Percentiles rank a stretch among this genome's conserved stretches.
Conservation (phyloP, 1,140 invertebrate species). For the Pteromalus puparum region DNA sequence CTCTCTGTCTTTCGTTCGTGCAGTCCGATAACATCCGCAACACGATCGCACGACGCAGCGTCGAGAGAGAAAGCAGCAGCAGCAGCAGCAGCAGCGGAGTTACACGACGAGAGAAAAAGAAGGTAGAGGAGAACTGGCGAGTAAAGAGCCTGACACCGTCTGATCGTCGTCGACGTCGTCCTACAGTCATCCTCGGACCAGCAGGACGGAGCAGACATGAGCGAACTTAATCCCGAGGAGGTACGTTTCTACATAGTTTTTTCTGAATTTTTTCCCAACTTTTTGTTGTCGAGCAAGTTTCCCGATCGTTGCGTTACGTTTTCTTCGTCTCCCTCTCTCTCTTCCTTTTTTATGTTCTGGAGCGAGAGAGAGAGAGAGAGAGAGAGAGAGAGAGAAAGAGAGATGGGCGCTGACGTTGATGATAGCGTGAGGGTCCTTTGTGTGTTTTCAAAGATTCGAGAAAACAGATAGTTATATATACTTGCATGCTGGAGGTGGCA, state of each 20-base stretch:
- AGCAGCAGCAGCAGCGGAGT: slow-evolving; percentile 18
- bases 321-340: background rate
- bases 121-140: background rate
- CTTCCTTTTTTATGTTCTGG: background rate
- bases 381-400: too few species aligned
- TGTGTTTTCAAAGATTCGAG: slow-evolving; percentile 30
- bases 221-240: slow-evolving; percentile 85
- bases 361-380: background rate
- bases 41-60: background rate
- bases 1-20: background rate
- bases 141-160: background rate
- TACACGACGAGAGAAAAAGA: slow-evolving; percentile 27
- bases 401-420: slow-evolving; percentile 10
- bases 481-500: background rate
- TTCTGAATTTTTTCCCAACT: background rate
- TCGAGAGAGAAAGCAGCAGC: slow-evolving; percentile 24
- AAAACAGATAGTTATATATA: background rate
- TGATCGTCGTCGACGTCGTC: background rate
- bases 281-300: background rate
- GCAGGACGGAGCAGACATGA: slow-evolving; percentile 74
- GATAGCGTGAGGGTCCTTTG: slow-evolving; percentile 37
- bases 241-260: slow-evolving; percentile 70
- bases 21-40: background rate
- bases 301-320: background rate
- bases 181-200: slow-evolving; percentile 11